Conservation (phyloP, 2,888 invertebrate species). For the Phaonia tiefii region DNA sequence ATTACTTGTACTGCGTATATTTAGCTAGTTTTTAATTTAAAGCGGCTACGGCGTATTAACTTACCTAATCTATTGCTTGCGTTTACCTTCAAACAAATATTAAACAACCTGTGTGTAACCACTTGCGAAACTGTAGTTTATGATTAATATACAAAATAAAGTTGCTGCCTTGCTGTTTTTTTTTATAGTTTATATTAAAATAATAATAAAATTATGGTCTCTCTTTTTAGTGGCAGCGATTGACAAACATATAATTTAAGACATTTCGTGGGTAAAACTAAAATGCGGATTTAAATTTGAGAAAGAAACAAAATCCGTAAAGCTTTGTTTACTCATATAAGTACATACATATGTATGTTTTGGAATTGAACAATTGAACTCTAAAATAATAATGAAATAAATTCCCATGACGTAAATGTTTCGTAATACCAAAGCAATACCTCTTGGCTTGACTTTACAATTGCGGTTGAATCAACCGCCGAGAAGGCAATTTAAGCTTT, state of each 20-base stretch:
- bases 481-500: conserved; percentile 67
- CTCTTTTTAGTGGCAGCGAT: conserved; percentile 28
- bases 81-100: background rate
- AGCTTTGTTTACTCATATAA: conserved; percentile 26
- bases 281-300: conserved; percentile 13
- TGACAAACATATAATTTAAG: conserved; percentile 59
- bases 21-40: too few species aligned
- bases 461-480: too few species aligned
- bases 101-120: background rate
- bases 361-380: conserved; percentile 63
- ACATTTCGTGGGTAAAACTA: conserved; percentile 56
- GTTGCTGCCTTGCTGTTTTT: background rate
- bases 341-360: too few species aligned
- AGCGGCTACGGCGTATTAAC: too few species aligned
- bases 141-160: conserved; percentile 13
- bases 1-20: too few species aligned
- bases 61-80: too few species aligned
- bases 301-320: conserved; percentile 39
- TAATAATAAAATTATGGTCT: conserved; percentile 54
- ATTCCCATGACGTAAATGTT: conserved; percentile 66
- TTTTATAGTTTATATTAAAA: conserved; percentile 31
- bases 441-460: conserved; percentile 50
- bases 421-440: conserved; percentile 46
- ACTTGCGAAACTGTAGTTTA: conserved; percentile 5
- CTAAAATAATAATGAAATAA: conserved; percentile 61